Percentiles rank a stretch among this genome's conserved stretches.
These are phyloP conservation scores for Drosophila saltans DNA, from an alignment of 1,140 invertebrate genomes.

Conservation along the genomic window DNA sequence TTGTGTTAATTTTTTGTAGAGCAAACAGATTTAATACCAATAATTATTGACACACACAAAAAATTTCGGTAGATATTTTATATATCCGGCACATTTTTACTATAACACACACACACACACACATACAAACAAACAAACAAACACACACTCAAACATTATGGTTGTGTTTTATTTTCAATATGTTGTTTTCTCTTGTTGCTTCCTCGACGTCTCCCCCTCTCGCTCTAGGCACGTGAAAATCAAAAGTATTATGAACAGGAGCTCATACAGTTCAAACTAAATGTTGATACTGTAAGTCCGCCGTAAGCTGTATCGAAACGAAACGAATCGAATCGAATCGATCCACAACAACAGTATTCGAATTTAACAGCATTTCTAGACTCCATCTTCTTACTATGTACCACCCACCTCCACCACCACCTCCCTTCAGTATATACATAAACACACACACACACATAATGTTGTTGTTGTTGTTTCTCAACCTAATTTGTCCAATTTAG, in stretches of 20 bases:
- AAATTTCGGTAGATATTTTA: conserved; percentile 78
- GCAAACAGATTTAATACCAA: conserved; percentile 35
- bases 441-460: conserved; percentile 22
- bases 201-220: conserved; percentile 49
- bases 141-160: conserved; percentile 29
- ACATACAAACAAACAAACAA: conserved; percentile 20
- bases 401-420: conserved; percentile 13
- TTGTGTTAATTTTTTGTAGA: conserved; percentile 36
- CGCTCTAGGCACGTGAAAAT: conserved; percentile 76
- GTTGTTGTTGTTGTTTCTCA: conserved; percentile 35
- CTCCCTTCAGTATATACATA: conserved; percentile 2
- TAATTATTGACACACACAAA: conserved; percentile 23
- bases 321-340: too few relatives aligned
- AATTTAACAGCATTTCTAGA: conserved; percentile 55
- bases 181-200: conserved; percentile 60
- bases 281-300: conserved; percentile 80
- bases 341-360: too few relatives aligned
- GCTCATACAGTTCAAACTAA: conserved; percentile 80
- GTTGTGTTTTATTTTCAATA: conserved; percentile 54
- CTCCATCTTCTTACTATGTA: conserved; percentile 32
- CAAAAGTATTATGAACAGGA: conserved; percentile 82
- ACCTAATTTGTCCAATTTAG: conserved; percentile 68
- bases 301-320: conserved; percentile 4
- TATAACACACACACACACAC: conserved; percentile 22
- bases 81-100: conserved; percentile 2